Evolutionary conservation across 2,797 vertebrate genomes (phyloP).

Genomic region (Lepidocolaptes lacrymiger): DNA sequence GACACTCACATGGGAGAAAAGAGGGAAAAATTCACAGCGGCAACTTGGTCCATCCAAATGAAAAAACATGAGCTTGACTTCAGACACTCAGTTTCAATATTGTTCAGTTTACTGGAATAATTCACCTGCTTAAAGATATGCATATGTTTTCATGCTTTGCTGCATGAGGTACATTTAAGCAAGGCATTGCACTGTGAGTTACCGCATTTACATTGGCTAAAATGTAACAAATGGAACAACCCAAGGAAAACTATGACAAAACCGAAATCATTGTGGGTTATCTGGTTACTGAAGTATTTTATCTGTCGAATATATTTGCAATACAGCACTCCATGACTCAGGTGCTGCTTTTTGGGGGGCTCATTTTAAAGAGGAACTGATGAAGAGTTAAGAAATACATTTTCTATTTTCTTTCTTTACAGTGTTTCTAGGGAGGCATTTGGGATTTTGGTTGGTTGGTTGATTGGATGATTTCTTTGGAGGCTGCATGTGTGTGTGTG

Average conservation of each 20-base stretch:
- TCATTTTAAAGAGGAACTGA: not conserved
- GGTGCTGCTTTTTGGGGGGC: not conserved
- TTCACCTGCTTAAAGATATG: not conserved
- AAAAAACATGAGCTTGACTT: not conserved
- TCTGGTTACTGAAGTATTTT: not conserved
- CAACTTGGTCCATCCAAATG: not conserved
- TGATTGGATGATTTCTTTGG: not conserved
- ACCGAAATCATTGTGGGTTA: not conserved
- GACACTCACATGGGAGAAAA: not conserved
- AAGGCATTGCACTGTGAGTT: not conserved
- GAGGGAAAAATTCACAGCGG: not conserved
- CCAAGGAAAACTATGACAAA: not conserved
- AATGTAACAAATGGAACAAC: not conserved
- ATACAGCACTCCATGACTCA: not conserved
- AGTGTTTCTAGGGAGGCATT: not conserved
- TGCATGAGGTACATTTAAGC: not conserved
- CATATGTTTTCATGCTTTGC: not conserved
- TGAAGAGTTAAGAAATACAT: not conserved
- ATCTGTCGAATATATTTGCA: not conserved
- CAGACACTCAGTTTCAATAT: not conserved
- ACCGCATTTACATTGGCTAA: not conserved
- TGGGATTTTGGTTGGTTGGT: not conserved
- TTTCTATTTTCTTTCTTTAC: not conserved
- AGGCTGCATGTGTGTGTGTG: too few relatives aligned
- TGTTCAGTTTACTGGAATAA: not conserved